These are phyloP conservation scores for Chymomyza caudatula DNA, from an alignment of 2,888 invertebrate genomes.

Conservation along the genomic window DNA sequence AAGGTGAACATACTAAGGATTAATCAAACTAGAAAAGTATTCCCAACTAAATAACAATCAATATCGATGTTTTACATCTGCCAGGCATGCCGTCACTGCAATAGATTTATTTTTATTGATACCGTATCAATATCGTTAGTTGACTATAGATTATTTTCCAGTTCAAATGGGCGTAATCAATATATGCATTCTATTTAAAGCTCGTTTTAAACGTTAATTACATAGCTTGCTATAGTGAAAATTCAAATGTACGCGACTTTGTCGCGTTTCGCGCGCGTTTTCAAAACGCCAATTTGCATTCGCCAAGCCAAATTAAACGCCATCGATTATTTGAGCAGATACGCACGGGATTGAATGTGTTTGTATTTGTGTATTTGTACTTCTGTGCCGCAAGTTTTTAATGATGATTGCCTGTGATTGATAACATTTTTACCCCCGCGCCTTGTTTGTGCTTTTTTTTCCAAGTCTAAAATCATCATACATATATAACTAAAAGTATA, in stretches of 20 bases:
- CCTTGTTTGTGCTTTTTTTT: conserved; percentile 6
- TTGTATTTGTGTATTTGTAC: neutral
- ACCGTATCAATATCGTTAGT: no score
- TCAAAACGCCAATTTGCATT: neutral
- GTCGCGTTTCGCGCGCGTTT: neutral
- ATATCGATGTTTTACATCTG: no score
- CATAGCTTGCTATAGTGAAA: neutral
- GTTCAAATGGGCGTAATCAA: no score
- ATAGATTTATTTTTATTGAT: no score
- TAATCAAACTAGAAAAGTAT: no score
- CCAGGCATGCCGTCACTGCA: no score
- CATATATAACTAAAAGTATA: neutral
- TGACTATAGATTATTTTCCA: no score
- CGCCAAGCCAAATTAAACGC: conserved; percentile 15
- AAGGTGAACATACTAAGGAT: no score
- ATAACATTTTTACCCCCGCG: conserved; percentile 37
- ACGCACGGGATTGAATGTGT: neutral
- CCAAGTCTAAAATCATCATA: neutral
- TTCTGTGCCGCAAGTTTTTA: conserved; percentile 36
- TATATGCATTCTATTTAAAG: no score
- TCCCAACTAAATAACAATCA: no score
- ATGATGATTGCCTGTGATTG: conserved; percentile 65
- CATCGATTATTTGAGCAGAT: conserved; percentile 25
- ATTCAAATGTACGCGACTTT: neutral
- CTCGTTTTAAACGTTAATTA: conserved; percentile 14